These are phyloP conservation scores for Petrocephalus zakoni DNA, from an alignment of 2,113 vertebrate species.

Conservation along the genomic window DNA sequence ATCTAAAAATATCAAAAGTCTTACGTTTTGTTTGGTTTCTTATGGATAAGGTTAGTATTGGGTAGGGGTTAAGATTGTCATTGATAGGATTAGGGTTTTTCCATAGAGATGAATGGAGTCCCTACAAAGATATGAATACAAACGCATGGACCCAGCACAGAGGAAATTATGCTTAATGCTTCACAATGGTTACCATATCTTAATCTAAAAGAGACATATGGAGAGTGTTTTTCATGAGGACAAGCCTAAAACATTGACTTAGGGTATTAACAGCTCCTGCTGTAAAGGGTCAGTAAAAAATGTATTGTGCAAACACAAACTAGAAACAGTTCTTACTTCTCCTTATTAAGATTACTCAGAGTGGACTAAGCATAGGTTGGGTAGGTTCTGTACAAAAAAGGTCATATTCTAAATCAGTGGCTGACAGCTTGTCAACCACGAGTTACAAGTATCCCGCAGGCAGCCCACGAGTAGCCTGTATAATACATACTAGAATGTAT, in stretches of 20 bases:
- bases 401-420: not conserved
- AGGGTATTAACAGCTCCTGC: not conserved
- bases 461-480: not conserved
- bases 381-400: not conserved
- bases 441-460: not conserved
- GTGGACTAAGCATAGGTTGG: not conserved
- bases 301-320: conserved; percentile 12
- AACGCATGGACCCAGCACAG: not conserved
- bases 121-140: too few relatives aligned
- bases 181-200: conserved; percentile 31
- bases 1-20: too few relatives aligned
- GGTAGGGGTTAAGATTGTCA: too few relatives aligned
- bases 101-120: too few relatives aligned
- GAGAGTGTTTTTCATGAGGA: conserved; percentile 26
- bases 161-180: not conserved
- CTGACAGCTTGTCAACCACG: not conserved
- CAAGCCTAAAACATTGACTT: conserved; percentile 10
- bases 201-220: conserved; percentile 26
- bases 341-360: not conserved
- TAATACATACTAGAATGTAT: too few relatives aligned
- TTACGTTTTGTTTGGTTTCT: too few relatives aligned
- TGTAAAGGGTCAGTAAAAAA: not conserved
- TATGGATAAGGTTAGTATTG: too few relatives aligned
- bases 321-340: not conserved
- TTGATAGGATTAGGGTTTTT: too few relatives aligned